These are phyloP conservation scores for Tachycineta bicolor DNA, from an alignment of 2,113 vertebrate species.

Conservation along the genomic window DNA sequence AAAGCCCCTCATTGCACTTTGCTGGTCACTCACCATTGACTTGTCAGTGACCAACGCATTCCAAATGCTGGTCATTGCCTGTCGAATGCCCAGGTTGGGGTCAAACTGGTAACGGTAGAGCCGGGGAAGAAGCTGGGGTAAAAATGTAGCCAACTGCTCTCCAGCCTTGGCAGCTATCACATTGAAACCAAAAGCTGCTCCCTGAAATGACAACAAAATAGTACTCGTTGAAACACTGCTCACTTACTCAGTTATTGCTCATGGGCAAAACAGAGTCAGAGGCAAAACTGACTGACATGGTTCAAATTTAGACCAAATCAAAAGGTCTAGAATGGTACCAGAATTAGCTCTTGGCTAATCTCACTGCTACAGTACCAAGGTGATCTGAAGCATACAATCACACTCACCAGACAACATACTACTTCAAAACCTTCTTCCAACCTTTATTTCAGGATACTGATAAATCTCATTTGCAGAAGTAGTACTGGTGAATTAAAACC, in stretches of 20 bases:
- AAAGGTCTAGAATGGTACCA: background rate
- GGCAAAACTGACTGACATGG: background rate
- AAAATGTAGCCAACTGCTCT: slow-evolving; percentile 91
- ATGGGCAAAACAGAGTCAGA: background rate
- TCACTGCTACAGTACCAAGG: background rate
- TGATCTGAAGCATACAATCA: background rate
- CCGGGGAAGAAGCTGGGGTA: slow-evolving; percentile 92
- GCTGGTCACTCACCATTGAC: slow-evolving; percentile 76
- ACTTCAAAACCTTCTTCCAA: background rate
- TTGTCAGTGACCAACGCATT: slow-evolving; percentile 95
- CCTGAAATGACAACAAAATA: slow-evolving; percentile 72
- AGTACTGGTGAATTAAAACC: background rate
- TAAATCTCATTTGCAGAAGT: background rate
- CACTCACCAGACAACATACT: background rate
- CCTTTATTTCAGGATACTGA: background rate
- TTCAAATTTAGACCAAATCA: background rate
- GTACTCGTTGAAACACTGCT: background rate
- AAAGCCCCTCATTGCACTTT: background rate
- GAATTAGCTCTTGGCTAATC: background rate
- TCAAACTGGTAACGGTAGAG: slow-evolving; percentile 99
- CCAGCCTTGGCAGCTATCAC: slow-evolving; percentile 94
- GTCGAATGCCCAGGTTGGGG: slow-evolving; percentile 92
- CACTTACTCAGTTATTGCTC: background rate
- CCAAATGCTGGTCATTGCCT: slow-evolving; percentile 99
- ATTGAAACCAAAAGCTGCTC: slow-evolving; percentile 97